Conservation (phyloP, 1,140 invertebrate species). For the Eciton burchellii region DNA sequence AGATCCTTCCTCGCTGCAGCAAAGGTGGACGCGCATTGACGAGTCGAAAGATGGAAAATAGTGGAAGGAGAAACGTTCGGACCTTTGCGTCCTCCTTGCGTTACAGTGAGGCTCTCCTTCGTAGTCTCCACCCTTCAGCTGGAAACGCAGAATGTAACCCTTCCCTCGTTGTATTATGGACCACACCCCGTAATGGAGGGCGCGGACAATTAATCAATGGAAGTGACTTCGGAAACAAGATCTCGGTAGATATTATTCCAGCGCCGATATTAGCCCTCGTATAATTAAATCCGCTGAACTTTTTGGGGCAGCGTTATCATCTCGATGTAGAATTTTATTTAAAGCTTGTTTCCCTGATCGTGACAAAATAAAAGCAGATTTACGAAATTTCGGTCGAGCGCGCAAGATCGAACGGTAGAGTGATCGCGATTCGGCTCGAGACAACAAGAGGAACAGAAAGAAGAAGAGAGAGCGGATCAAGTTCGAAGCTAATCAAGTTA, state of each 20-base stretch:
- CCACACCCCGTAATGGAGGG: constrained; percentile 5
- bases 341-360: too few species aligned
- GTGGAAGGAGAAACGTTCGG: too few species aligned
- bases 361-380: constrained; percentile 10
- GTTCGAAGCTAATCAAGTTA: constrained; percentile 70
- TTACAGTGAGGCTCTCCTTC: not conserved
- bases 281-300: too few species aligned
- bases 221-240: not conserved
- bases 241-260: not conserved
- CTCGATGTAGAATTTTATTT: not conserved
- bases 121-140: constrained; percentile 1
- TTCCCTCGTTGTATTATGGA: not conserved
- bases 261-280: too few species aligned
- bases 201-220: constrained; percentile 13
- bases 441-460: not conserved
- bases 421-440: constrained; percentile 50
- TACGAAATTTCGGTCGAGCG: constrained; percentile 10
- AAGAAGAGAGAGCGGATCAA: constrained; percentile 50
- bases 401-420: constrained; percentile 52
- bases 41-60: constrained; percentile 4
- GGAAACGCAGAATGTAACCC: constrained; percentile 2
- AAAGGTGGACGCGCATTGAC: constrained; percentile 2
- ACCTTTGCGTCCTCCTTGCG: not conserved
- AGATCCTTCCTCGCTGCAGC: not conserved
- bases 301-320: too few species aligned